These are phyloP conservation scores for Phymastichus coffea DNA, from an alignment of 1,140 invertebrate species.

Conservation along the genomic window DNA sequence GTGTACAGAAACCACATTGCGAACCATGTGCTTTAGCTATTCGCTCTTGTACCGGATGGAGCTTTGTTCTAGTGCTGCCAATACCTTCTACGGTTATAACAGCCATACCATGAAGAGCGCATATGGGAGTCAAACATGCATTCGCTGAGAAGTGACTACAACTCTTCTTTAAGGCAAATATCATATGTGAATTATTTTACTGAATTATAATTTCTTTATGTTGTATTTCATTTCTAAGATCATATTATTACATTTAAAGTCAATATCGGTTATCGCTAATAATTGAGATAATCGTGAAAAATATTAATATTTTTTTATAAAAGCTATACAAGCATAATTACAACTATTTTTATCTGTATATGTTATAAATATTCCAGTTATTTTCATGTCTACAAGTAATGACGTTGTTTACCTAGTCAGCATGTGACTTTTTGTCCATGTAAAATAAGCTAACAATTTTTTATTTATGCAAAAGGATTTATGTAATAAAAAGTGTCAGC, in stretches of 20 bases:
- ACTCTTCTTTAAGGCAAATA: conserved; percentile 5
- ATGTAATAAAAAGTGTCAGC: too few species aligned
- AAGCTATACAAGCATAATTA: too few species aligned
- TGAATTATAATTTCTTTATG: not conserved
- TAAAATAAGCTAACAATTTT: too few species aligned
- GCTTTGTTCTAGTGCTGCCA: conserved; percentile 67
- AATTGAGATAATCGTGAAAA: conserved; percentile 12
- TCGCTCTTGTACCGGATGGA: conserved; percentile 84
- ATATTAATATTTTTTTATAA: conserved; percentile 2
- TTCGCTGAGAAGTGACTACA: conserved; percentile 84
- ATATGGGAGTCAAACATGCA: conserved; percentile 83
- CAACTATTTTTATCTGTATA: too few species aligned
- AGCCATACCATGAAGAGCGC: conserved; percentile 78
- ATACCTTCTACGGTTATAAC: conserved; percentile 91
- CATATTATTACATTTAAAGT: not conserved
- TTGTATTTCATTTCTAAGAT: not conserved
- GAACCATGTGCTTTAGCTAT: conserved; percentile 86
- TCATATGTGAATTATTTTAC: not conserved
- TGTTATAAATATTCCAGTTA: too few species aligned
- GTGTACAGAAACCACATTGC: conserved; percentile 90
- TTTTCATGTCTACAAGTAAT: too few species aligned
- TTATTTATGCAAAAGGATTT: too few species aligned
- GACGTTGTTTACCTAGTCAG: too few species aligned
- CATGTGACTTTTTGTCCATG: too few species aligned
- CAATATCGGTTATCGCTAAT: not conserved